Evolutionary conservation across 2,113 vertebrate genomes (phyloP).

Genomic region (Urocitellus parryii): DNA sequence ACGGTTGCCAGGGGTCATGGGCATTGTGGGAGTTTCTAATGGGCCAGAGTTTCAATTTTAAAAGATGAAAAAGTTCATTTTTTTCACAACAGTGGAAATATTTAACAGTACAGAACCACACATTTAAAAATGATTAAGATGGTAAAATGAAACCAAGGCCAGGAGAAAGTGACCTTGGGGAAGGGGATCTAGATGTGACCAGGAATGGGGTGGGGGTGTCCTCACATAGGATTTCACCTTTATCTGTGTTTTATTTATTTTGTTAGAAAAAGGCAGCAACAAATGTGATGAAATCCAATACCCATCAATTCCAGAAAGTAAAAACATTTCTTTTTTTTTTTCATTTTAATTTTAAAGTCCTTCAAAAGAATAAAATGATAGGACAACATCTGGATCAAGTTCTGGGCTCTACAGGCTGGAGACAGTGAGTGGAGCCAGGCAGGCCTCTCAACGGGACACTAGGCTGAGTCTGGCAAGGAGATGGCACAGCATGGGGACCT

Average conservation of each 20-base stretch:
- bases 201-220: background rate
- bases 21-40: background rate
- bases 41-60: background rate
- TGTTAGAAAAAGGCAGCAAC: background rate
- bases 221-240: background rate
- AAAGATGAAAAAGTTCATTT: background rate
- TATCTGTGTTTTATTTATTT: background rate
- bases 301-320: background rate
- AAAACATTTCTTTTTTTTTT: background rate
- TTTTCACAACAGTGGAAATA: background rate
- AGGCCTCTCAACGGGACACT: accelerated
- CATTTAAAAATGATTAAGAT: background rate
- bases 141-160: background rate
- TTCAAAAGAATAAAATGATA: background rate
- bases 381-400: background rate
- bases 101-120: background rate
- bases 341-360: background rate
- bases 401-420: background rate
- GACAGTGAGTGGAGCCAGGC: background rate
- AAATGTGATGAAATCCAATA: background rate
- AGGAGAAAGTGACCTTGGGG: background rate
- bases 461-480: background rate
- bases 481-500: background rate
- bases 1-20: background rate
- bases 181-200: background rate